Conservation (phyloP, 1,140 invertebrate species). For the Bombus impatiens region DNA sequence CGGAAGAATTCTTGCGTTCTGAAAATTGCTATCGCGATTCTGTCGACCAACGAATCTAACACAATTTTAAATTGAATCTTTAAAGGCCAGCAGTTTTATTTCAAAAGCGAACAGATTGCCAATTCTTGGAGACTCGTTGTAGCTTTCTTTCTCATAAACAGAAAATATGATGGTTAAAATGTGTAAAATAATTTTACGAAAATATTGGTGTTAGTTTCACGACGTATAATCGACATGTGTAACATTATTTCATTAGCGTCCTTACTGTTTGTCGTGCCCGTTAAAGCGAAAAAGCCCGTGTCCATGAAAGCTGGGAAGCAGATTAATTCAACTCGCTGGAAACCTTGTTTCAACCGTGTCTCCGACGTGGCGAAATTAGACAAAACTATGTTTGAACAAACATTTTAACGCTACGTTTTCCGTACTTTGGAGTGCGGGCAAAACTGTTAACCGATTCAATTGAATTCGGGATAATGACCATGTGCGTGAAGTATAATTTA, state of each 20-base stretch:
- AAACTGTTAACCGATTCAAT: slow-evolving; percentile 35
- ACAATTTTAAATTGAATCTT: no score
- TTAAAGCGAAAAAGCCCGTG: slow-evolving; percentile 13
- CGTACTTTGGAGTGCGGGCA: background rate
- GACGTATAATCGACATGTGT: background rate
- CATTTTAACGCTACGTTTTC: slow-evolving; percentile 22
- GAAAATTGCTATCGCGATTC: no score
- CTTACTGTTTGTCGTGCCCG: background rate
- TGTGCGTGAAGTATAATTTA: slow-evolving; percentile 1
- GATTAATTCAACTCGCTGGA: slow-evolving; percentile 37
- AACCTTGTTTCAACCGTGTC: slow-evolving; percentile 32
- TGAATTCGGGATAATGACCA: slow-evolving; percentile 15
- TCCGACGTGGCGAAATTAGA: slow-evolving; percentile 35
- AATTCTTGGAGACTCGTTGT: no score
- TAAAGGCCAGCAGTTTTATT: no score
- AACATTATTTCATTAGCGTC: slow-evolving; percentile 12
- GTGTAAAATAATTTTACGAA: no score
- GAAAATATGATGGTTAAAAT: no score
- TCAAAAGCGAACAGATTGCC: no score
- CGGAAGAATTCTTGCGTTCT: no score
- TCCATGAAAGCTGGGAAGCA: background rate
- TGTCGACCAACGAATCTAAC: no score
- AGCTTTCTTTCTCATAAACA: no score
- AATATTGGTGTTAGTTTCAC: background rate
- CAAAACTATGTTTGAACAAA: slow-evolving; percentile 39